Conservation (phyloP, 2,888 invertebrate species). For the Stictocephala bisonia region DNA sequence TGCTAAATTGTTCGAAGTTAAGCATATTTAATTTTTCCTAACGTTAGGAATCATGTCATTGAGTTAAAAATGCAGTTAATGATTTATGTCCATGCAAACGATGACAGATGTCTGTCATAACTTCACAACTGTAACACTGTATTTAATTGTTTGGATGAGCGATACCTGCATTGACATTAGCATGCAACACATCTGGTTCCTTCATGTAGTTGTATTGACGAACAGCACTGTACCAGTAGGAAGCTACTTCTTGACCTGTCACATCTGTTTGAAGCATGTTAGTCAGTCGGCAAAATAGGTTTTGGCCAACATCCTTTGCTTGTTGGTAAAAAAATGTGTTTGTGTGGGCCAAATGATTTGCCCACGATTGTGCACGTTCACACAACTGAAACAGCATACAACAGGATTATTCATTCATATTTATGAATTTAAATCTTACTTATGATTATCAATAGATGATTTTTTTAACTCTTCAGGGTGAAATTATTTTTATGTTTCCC, state of each 20-base stretch:
- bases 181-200: constrained; percentile 78
- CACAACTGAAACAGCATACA: constrained; percentile 71
- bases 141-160: too few species aligned
- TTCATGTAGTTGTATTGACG: constrained; percentile 80
- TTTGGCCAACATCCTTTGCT: constrained; percentile 83
- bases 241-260: constrained; percentile 82
- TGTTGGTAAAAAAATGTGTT: constrained; percentile 80
- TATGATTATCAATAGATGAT: too few species aligned
- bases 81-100: too few species aligned
- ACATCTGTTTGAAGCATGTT: constrained; percentile 76
- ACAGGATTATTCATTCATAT: constrained; percentile 8
- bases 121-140: too few species aligned
- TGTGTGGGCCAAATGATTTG: constrained; percentile 85
- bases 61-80: too few species aligned
- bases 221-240: constrained; percentile 85
- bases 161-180: constrained; percentile 84
- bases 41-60: too few species aligned
- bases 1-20: too few species aligned
- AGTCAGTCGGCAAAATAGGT: constrained; percentile 79
- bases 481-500: too few species aligned
- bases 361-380: constrained; percentile 87
- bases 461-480: too few species aligned
- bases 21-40: too few species aligned
- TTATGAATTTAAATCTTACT: too few species aligned
- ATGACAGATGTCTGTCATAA: too few species aligned